Percentiles rank a stretch among this genome's conserved stretches.
Conservation (phyloP, 2,888 invertebrate species). For the Temnothorax ravouxi region DNA sequence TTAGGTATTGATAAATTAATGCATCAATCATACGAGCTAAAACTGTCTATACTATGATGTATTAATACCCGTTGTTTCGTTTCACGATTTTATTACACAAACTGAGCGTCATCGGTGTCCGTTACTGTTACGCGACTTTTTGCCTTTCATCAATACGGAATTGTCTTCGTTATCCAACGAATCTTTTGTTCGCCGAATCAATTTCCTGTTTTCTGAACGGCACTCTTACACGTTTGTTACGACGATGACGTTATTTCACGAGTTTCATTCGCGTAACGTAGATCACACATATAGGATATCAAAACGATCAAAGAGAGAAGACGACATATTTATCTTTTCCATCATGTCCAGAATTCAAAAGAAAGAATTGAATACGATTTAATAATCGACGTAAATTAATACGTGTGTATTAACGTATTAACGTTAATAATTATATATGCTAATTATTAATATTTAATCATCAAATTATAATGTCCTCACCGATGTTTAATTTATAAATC, state of each 20-base stretch:
- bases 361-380: neutral
- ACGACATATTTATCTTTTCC: neutral
- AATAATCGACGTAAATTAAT: neutral
- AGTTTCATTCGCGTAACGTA: slow-evolving; percentile 5
- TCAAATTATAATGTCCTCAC: neutral
- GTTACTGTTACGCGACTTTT: neutral
- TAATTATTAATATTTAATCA: slow-evolving; percentile 7
- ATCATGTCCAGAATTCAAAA: neutral
- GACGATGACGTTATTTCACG: slow-evolving; percentile 6
- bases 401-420: neutral
- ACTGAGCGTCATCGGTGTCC: neutral
- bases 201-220: slow-evolving; percentile 64
- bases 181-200: slow-evolving; percentile 57
- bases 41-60: neutral
- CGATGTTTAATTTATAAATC: neutral
- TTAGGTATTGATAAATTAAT: neutral
- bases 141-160: slow-evolving; percentile 30
- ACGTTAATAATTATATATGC: slow-evolving; percentile 6
- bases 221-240: slow-evolving; percentile 44
- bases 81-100: slow-evolving; percentile 25
- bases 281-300: neutral
- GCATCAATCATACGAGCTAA: neutral
- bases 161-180: slow-evolving; percentile 24
- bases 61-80: neutral
- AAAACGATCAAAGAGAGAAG: neutral